These are phyloP conservation scores for Pseudomyrmex flavicornis DNA, from an alignment of 1,140 invertebrate genomes.

Conservation along the genomic window DNA sequence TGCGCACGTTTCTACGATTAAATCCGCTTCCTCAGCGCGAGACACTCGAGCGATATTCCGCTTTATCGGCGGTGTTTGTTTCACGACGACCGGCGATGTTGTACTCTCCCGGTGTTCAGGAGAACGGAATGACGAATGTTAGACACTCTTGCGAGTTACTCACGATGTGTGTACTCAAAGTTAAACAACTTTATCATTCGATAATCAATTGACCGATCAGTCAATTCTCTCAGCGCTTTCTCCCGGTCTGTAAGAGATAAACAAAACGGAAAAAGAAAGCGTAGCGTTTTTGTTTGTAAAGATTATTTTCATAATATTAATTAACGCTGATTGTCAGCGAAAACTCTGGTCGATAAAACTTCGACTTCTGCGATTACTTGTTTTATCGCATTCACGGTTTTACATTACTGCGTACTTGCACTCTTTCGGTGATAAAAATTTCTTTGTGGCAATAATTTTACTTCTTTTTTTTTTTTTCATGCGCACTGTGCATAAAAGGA, in stretches of 20 bases:
- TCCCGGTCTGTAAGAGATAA: too few species aligned
- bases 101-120: neutral
- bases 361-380: too few species aligned
- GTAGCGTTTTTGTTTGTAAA: too few species aligned
- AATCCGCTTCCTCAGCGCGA: slow-evolving; percentile 67
- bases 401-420: too few species aligned
- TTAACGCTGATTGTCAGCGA: too few species aligned
- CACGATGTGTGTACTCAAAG: neutral
- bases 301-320: too few species aligned
- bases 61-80: slow-evolving; percentile 64
- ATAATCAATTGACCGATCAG: neutral
- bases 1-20: slow-evolving; percentile 58
- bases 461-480: neutral
- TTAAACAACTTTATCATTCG: too few species aligned
- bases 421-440: too few species aligned
- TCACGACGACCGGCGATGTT: slow-evolving; percentile 30
- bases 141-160: slow-evolving; percentile 3
- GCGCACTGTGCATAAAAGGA: neutral
- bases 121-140: neutral
- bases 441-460: too few species aligned
- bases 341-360: too few species aligned
- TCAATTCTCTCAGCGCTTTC: neutral
- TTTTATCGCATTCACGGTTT: too few species aligned
- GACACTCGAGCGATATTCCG: slow-evolving; percentile 37
- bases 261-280: too few species aligned